Evolutionary conservation across 2,797 vertebrate genomes (phyloP), one percentile per base, ranked within the genome.

Genomic region (Hylomyscus alleni): DNA sequence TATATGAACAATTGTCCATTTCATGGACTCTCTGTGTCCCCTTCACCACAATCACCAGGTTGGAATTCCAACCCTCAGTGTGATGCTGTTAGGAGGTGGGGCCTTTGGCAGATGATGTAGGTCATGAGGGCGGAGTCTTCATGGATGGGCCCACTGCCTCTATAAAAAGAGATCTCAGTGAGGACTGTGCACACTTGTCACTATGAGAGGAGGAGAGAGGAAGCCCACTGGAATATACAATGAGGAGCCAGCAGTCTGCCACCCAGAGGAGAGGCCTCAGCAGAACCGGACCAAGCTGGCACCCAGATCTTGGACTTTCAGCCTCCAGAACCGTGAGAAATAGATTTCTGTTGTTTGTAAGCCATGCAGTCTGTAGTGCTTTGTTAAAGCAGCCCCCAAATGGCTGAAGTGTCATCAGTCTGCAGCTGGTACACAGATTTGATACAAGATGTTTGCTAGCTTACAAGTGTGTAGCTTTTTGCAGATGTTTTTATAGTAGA

Each of bases 291-390:
- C 31, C 84, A 58, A 82, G 26, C 84, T 92, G 90, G 77, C 78
- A 77, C 24, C 31, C 58, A 19, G 90, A 92, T 14, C 78, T 40
- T 0, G 58, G 94, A 82, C 67, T 58, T 75, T 50, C 84, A 76
- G 37, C 69, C 47, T 83, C 90, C 56, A 95, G 58, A 84, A 89
- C 72, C 12, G 94, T 89, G 34, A 95, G 94, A 67, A 92, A 92
- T 67, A 75, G 37, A 58, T 83, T 77, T 54, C 56, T 89, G 50
- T 92, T 67, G 29, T 69, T 76, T 92, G 72, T 89, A 67, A 83
- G 77, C 12, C 34, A 58, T 13, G 0, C 3, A n/a, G 24, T 31
- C 6, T 81, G 11, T 54, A 13, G 31, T 83, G 47, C 56, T 86
- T 78, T 85, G 86, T 60, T 50, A 50, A 13, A 78, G 22, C 50